A percentile compares a stretch with the other conserved stretches of the same genome.
Conservation (phyloP, 2,797 vertebrate species). For the Propithecus deckenii region DNA sequence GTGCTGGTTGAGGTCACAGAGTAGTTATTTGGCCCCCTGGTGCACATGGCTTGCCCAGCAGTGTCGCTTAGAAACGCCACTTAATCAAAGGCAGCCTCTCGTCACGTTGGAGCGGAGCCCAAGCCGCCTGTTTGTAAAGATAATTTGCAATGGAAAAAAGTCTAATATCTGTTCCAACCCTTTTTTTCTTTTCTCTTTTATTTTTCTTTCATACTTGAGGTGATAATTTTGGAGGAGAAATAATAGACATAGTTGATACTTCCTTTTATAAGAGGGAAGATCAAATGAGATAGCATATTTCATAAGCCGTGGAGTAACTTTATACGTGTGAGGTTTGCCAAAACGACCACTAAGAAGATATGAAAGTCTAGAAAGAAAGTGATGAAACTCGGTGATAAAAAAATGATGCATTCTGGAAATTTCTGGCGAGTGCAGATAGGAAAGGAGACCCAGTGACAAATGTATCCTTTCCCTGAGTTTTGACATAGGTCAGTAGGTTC, state of each 20-base stretch:
- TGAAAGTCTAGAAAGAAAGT: not conserved
- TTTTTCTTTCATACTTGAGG: conserved; percentile 70
- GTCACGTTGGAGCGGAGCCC: conserved; percentile 82
- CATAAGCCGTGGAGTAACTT: not conserved
- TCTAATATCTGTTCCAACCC: conserved; percentile 79
- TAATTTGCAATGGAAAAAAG: conserved; percentile 82
- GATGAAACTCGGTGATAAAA: not conserved
- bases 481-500: not conserved
- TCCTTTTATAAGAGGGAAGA: not conserved
- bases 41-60: conserved; percentile 49
- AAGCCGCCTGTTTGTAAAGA: conserved; percentile 79
- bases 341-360: not conserved
- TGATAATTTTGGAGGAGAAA: conserved; percentile 23
- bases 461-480: not conserved
- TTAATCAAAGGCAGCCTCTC: conserved; percentile 81
- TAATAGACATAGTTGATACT: not conserved
- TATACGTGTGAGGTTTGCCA: not conserved
- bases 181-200: conserved; percentile 81
- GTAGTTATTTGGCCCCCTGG: conserved; percentile 74
- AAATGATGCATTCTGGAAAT: not conserved
- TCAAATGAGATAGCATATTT: not conserved
- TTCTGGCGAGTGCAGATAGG: not conserved
- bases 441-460: not conserved
- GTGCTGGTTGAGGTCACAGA: conserved; percentile 71
- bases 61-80: conserved; percentile 81